Conservation (phyloP, 2,888 invertebrate species). For the Shargacucullia verbasci region DNA sequence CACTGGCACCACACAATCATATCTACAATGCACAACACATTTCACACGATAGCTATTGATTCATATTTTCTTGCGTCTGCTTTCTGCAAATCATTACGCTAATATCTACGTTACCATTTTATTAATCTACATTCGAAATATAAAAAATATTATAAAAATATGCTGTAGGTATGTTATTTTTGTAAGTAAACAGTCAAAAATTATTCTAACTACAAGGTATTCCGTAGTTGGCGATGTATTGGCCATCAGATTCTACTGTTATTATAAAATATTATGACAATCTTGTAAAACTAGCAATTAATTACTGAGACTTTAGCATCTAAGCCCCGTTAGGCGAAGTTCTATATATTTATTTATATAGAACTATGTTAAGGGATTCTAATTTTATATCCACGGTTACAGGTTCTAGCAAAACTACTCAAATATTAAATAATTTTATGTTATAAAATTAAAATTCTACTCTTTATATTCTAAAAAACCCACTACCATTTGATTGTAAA, state of each 20-base stretch:
- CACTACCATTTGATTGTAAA: conserved; percentile 81
- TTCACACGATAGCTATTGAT: conserved; percentile 40
- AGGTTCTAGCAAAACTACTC: conserved; percentile 87
- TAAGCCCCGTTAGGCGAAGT: conserved; percentile 88
- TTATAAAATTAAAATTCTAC: conserved; percentile 82
- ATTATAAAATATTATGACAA: conserved; percentile 72
- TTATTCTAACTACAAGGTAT: conserved; percentile 74
- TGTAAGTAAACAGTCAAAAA: conserved; percentile 70
- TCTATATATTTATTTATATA: conserved; percentile 79
- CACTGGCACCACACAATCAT: conserved; percentile 15
- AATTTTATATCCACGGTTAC: conserved; percentile 79
- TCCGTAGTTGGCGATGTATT: conserved; percentile 72
- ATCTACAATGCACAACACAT: conserved; percentile 26
- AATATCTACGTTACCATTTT: conserved; percentile 69
- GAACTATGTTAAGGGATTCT: conserved; percentile 81
- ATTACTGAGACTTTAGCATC: conserved; percentile 84
- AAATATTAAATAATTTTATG: conserved; percentile 74
- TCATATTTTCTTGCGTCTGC: conserved; percentile 43
- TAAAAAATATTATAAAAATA: conserved; percentile 73
- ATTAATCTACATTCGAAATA: conserved; percentile 71
- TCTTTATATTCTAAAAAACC: conserved; percentile 78
- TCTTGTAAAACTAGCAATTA: conserved; percentile 74
- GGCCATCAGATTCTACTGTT: conserved; percentile 75
- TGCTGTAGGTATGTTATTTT: conserved; percentile 70
- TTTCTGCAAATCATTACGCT: conserved; percentile 55